These are phyloP conservation scores for Dermatemys mawii DNA, from an alignment of 2,113 vertebrate genomes.

Conservation along the genomic window DNA sequence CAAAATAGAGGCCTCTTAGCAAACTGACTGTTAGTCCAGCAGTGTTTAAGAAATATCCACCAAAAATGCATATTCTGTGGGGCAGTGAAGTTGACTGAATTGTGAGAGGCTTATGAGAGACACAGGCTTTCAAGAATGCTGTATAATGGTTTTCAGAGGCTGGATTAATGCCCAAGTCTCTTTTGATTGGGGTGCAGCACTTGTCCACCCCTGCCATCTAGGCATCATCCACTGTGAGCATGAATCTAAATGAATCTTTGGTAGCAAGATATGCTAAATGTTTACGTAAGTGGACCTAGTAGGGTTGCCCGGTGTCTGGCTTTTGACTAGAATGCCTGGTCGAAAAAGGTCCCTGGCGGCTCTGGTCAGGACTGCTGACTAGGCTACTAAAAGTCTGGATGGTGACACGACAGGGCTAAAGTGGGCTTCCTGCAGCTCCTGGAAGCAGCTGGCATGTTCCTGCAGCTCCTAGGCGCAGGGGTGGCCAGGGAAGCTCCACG, in stretches of 20 bases:
- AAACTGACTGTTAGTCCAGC: neutral
- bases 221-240: accelerated
- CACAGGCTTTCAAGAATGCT: neutral
- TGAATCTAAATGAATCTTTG: neutral
- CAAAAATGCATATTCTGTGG: neutral
- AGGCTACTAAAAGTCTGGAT: too few relatives aligned
- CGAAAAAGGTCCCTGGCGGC: too few relatives aligned
- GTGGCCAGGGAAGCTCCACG: too few relatives aligned
- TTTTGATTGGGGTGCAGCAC: neutral
- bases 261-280: neutral
- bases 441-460: too few relatives aligned
- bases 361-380: too few relatives aligned
- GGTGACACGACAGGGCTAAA: too few relatives aligned
- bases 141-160: neutral
- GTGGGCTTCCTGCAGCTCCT: too few relatives aligned
- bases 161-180: accelerated
- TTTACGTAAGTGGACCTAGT: neutral
- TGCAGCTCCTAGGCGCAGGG: too few relatives aligned
- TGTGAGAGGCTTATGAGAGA: neutral
- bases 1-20: neutral
- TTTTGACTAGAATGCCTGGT: too few relatives aligned
- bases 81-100: neutral
- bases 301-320: too few relatives aligned
- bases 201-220: neutral
- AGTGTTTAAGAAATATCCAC: neutral